Evolutionary conservation across 2,113 vertebrate genomes (phyloP).

Genomic region (Petrocephalus zakoni): DNA sequence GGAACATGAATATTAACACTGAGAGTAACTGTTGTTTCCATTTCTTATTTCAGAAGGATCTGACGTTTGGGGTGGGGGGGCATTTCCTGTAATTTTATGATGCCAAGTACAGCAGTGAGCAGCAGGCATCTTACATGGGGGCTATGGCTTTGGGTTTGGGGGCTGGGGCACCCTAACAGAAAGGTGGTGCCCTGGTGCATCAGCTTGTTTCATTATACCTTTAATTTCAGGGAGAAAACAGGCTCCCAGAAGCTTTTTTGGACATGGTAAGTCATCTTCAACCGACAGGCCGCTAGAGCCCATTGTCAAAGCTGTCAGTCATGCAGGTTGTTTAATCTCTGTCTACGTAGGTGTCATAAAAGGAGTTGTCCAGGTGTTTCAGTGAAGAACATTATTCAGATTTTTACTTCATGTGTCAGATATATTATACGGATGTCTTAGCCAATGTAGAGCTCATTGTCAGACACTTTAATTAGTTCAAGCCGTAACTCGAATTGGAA

Average conservation of each 20-base stretch:
- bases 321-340: background rate
- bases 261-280: background rate
- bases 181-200: background rate
- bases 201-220: background rate
- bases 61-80: background rate
- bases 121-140: background rate
- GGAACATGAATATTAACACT: background rate
- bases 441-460: slow-evolving; percentile 55
- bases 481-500: slow-evolving; percentile 12
- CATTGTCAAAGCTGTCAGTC: slow-evolving; percentile 1
- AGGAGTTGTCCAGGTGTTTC: background rate
- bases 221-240: background rate
- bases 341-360: background rate
- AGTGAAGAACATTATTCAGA: background rate
- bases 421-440: slow-evolving; percentile 40
- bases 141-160: no score
- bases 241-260: background rate
- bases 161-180: background rate
- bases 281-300: background rate
- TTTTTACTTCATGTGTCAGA: slow-evolving; percentile 38
- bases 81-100: background rate
- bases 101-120: background rate
- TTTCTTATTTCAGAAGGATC: background rate
- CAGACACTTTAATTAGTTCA: slow-evolving; percentile 41
- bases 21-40: background rate